Evolutionary conservation across 1,140 invertebrate genomes (phyloP).

Genomic region (Drosophila virilis): DNA sequence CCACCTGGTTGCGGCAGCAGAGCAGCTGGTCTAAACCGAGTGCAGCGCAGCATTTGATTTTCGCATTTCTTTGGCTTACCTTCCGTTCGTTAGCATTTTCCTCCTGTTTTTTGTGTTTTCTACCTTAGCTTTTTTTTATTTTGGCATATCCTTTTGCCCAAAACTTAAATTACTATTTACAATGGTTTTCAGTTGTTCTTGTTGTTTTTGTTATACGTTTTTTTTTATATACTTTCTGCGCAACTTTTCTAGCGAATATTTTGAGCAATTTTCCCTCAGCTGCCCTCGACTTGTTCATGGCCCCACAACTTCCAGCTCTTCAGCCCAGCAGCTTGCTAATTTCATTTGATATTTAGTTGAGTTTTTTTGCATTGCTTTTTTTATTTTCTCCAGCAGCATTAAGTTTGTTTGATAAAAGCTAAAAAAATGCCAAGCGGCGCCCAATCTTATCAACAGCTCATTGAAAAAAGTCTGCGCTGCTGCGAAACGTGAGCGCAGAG

Average conservation of each 20-base stretch:
- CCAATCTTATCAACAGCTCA: conserved; percentile 44
- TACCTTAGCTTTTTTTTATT: conserved; percentile 42
- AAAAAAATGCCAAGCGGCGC: conserved; percentile 34
- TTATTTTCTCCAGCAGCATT: conserved; percentile 29
- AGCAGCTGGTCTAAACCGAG: conserved; percentile 32
- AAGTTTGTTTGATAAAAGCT: conserved; percentile 48
- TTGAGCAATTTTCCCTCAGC: conserved; percentile 57
- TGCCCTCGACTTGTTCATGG: conserved; percentile 51
- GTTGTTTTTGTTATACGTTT: conserved; percentile 17
- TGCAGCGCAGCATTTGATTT: conserved; percentile 72
- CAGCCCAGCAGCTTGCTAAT: conserved; percentile 51
- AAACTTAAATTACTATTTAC: conserved; percentile 83
- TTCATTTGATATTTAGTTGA: conserved; percentile 61
- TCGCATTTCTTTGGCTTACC: conserved; percentile 72
- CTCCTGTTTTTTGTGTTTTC: conserved; percentile 12
- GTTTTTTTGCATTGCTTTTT: conserved; percentile 44
- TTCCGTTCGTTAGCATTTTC: conserved; percentile 67
- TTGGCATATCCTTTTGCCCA: conserved; percentile 54
- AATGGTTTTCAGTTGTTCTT: conserved; percentile 65
- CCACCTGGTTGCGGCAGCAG: not conserved
- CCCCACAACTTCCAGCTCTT: not conserved
- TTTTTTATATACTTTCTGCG: conserved; percentile 17
- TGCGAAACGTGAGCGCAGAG: conserved; percentile 37
- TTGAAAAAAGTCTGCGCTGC: conserved; percentile 34
- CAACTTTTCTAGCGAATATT: conserved; percentile 44